Evolutionary conservation across 92 coral and sea anemone species (phyloP).

Genomic region (Umimayanthus kanabou): DNA sequence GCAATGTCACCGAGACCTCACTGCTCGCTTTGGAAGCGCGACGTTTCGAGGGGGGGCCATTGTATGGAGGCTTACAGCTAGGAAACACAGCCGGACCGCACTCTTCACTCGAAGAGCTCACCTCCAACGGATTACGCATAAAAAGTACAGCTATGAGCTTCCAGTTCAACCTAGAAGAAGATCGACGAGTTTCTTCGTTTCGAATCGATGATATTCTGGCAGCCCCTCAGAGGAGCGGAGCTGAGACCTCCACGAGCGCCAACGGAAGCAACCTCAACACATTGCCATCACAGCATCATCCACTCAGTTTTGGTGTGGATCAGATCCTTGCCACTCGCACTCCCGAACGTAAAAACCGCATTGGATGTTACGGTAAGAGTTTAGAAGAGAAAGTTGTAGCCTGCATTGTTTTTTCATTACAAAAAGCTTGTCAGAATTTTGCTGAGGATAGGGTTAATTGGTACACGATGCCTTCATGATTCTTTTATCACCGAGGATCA

Average conservation of each 20-base stretch:
- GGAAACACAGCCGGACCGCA: neutral
- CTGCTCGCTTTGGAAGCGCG: conserved; percentile 78
- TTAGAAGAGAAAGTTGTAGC: neutral
- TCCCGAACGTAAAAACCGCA: conserved; percentile 62
- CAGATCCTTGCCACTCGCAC: conserved; percentile 74
- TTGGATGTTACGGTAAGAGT: conserved; percentile 71
- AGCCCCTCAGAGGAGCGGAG: conserved; percentile 53
- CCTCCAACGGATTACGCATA: neutral
- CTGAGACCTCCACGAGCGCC: conserved; percentile 48
- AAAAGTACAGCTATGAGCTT: conserved; percentile 55
- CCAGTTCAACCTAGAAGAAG: conserved; percentile 47
- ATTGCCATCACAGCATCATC: conserved; percentile 51
- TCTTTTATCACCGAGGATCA: conserved; percentile 44
- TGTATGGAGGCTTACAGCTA: conserved; percentile 15
- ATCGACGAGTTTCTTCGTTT: conserved; percentile 77
- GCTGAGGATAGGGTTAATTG: conserved; percentile 22
- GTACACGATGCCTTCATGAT: conserved; percentile 11
- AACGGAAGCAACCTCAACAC: conserved; percentile 43
- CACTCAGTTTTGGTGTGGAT: conserved; percentile 84
- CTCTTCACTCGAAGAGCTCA: conserved; percentile 5
- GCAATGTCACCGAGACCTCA: conserved; percentile 87
- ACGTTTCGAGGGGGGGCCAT: conserved; percentile 58
- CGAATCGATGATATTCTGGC: conserved; percentile 88
- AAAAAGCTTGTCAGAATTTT: neutral
- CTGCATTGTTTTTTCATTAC: neutral